Evolutionary conservation across 2,888 invertebrate species (phyloP).

Genomic region (Plebejus melissa): DNA sequence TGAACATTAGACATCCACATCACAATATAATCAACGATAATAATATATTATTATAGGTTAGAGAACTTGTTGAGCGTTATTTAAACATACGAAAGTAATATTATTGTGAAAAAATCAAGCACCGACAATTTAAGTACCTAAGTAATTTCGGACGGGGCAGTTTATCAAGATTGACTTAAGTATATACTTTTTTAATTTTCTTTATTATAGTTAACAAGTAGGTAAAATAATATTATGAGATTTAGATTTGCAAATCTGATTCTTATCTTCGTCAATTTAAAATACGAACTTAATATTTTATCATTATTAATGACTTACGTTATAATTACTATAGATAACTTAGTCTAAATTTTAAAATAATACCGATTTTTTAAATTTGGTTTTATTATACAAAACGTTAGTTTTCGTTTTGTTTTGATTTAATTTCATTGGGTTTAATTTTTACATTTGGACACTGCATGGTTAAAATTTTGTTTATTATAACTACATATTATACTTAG

Average conservation of each 20-base stretch:
- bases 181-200: neutral
- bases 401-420: neutral
- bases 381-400: neutral
- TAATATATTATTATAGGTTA: neutral
- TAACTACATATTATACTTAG: too few species aligned
- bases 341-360: slow-evolving; percentile 1
- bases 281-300: too few species aligned
- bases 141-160: slow-evolving; percentile 21
- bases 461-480: too few species aligned
- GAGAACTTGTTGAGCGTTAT: neutral
- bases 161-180: slow-evolving; percentile 1
- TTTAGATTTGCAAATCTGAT: neutral
- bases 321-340: neutral
- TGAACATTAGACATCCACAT: too few species aligned
- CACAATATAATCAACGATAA: neutral
- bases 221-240: neutral
- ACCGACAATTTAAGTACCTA: neutral
- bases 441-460: too few species aligned
- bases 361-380: slow-evolving; percentile 1
- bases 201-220: neutral
- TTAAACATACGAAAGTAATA: neutral
- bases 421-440: too few species aligned
- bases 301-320: neutral
- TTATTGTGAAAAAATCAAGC: neutral
- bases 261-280: too few species aligned